Percentiles rank a stretch among this genome's conserved stretches.
These are phyloP conservation scores for Paramormyrops hopkinsi DNA, from an alignment of 2,797 vertebrate species.

Conservation along the genomic window DNA sequence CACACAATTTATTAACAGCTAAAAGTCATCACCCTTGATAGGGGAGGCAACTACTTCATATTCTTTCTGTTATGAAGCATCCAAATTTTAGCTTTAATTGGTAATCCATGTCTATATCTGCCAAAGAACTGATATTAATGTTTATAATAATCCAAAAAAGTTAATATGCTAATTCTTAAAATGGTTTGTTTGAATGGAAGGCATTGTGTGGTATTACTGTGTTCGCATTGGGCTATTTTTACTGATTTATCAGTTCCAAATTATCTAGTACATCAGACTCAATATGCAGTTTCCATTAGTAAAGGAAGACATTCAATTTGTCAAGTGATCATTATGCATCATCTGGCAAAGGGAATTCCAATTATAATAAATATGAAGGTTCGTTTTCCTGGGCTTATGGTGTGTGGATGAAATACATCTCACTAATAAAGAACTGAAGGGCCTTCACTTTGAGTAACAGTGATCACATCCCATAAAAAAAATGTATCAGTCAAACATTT, in stretches of 20 bases:
- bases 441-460: background rate
- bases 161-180: constrained; percentile 1
- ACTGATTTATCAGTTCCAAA: constrained; percentile 15
- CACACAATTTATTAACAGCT: background rate
- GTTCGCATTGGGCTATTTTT: background rate
- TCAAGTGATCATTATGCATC: constrained; percentile 6
- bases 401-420: background rate
- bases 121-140: background rate
- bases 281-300: constrained; percentile 13
- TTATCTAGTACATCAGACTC: constrained; percentile 9
- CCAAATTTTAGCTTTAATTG: background rate
- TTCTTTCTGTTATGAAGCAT: background rate
- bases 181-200: constrained; percentile 8
- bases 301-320: constrained; percentile 1
- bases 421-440: background rate
- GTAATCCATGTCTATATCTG: background rate
- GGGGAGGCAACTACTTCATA: background rate
- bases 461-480: background rate
- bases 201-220: background rate
- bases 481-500: background rate
- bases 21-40: background rate
- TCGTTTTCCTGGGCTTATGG: background rate
- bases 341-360: background rate
- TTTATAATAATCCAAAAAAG: constrained; percentile 4
- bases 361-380: constrained; percentile 14